phyloP scores from a whole-genome alignment of 2,888 invertebrate genomes.

The Nomada goodeniana region DNA sequence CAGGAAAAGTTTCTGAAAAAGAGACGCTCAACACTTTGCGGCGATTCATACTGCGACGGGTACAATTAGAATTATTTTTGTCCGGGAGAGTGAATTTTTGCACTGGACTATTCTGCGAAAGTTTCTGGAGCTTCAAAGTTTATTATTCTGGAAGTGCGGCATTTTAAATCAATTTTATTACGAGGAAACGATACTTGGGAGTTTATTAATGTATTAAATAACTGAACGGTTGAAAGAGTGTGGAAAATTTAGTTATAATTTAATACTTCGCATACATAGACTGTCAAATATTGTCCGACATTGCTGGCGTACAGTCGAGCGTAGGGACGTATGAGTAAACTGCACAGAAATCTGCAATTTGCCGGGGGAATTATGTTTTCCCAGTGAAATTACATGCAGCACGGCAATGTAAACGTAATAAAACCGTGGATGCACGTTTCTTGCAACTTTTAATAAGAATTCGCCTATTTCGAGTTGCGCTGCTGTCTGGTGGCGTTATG shows the following conservation, averaged over 20 bases:
- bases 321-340: no score
- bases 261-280: no score
- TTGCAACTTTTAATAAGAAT: constrained; percentile 54
- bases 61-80: neutral
- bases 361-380: neutral
- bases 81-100: neutral
- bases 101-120: neutral
- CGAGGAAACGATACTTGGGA: no score
- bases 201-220: no score
- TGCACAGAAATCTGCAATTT: neutral
- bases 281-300: no score
- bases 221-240: no score
- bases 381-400: constrained; percentile 10
- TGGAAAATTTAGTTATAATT: no score
- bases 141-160: neutral
- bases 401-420: constrained; percentile 31
- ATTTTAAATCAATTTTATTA: no score
- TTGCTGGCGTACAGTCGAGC: no score
- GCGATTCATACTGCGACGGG: neutral
- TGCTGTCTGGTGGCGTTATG: constrained; percentile 23
- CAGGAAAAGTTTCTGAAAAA: constrained; percentile 12
- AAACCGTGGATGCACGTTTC: constrained; percentile 29
- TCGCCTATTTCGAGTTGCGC: constrained; percentile 2
- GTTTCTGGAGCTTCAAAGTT: neutral
- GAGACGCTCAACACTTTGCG: constrained; percentile 6